phyloP scores from a whole-genome alignment of 2,797 vertebrate genomes.

The Hippopotamyrus pictus region DNA sequence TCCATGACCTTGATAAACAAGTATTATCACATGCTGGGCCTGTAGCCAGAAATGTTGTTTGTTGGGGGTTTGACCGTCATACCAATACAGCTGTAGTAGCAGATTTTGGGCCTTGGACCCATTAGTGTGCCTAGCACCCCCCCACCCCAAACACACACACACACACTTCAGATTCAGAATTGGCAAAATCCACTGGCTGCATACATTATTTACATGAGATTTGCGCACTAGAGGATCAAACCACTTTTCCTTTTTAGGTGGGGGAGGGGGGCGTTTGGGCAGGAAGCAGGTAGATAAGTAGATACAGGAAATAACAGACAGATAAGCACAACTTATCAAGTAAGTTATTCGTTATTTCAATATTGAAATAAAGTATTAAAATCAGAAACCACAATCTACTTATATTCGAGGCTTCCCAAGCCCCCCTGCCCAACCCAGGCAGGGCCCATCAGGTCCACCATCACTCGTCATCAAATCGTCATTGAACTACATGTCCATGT shows the following conservation, averaged over 20 bases:
- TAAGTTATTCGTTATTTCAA: neutral
- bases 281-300: neutral
- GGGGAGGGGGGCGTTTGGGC: neutral
- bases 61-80: neutral
- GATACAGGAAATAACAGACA: neutral
- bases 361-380: neutral
- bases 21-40: neutral
- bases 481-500: neutral
- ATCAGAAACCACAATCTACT: neutral
- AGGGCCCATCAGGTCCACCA: neutral
- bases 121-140: neutral
- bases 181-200: neutral
- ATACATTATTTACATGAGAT: neutral
- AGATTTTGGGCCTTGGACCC: neutral
- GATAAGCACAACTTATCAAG: neutral
- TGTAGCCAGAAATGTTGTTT: neutral
- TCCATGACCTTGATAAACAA: neutral
- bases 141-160: neutral
- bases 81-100: neutral
- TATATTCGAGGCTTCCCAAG: neutral
- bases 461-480: neutral
- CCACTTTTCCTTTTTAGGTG: neutral
- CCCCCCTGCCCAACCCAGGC: neutral
- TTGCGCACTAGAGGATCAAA: neutral
- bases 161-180: neutral